Evolutionary conservation across 2,888 invertebrate species (phyloP).

Genomic region (Tenthredo livida): DNA sequence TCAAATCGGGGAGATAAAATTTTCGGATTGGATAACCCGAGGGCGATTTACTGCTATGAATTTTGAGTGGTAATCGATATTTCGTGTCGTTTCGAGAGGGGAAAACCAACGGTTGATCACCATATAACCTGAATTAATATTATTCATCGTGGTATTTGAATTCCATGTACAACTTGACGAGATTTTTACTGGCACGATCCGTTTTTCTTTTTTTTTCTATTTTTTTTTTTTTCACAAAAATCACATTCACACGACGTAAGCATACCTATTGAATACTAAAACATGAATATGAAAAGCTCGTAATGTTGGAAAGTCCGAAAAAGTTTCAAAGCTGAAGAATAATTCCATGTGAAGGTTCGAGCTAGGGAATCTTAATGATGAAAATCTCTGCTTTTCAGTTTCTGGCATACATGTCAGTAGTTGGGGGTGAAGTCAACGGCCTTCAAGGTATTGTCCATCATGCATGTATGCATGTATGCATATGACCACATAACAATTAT

Average conservation of each 20-base stretch:
- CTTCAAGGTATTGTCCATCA: not conserved
- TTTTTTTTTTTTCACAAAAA: not conserved
- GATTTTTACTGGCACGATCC: not conserved
- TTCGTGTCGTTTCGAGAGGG: not conserved
- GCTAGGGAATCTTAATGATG: not conserved
- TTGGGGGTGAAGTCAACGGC: not conserved
- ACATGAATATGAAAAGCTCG: not conserved
- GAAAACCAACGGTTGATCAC: not conserved
- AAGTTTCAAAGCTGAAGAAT: not conserved
- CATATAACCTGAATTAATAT: not conserved
- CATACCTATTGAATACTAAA: not conserved
- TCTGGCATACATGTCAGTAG: not conserved
- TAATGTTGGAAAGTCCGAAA: not conserved
- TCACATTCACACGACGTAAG: not conserved
- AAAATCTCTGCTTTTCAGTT: not conserved
- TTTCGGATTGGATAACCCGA: not conserved
- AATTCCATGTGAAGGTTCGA: not conserved
- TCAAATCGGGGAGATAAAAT: not conserved
- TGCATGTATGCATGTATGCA: not conserved
- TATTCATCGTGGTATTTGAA: slow-evolving; percentile 9
- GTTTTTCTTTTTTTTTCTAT: not conserved
- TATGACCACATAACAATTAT: not conserved
- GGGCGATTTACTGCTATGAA: slow-evolving; percentile 8
- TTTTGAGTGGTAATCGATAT: slow-evolving; percentile 10
- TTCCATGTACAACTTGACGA: not conserved